These are phyloP conservation scores for Neotragus moschatus DNA, from an alignment of 2,113 vertebrate genomes.

Conservation along the genomic window DNA sequence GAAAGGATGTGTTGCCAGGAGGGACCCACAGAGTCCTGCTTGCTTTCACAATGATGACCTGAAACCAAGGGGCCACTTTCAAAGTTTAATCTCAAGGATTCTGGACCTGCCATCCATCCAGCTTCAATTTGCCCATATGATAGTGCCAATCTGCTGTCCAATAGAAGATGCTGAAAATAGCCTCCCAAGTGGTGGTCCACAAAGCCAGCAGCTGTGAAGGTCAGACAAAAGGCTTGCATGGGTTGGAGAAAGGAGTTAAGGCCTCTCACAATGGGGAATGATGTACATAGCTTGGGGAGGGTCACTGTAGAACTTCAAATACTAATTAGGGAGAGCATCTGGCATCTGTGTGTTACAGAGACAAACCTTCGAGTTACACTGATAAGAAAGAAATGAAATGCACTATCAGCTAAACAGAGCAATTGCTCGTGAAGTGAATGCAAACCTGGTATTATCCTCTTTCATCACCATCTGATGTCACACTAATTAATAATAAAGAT, in stretches of 20 bases:
- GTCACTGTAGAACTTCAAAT: background rate
- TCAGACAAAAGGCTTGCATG: background rate
- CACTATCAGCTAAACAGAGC: slow-evolving; percentile 28
- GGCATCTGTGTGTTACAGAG: slow-evolving; percentile 8
- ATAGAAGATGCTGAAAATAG: background rate
- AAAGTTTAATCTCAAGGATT: background rate
- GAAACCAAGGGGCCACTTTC: background rate
- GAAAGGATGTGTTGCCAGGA: background rate
- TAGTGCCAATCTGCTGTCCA: no score
- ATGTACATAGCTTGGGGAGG: background rate
- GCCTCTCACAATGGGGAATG: background rate
- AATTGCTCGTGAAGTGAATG: background rate
- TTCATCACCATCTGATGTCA: slow-evolving; percentile 15
- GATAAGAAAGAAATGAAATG: slow-evolving; percentile 60
- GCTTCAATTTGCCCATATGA: background rate
- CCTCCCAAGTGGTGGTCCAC: background rate
- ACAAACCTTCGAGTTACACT: slow-evolving; percentile 33
- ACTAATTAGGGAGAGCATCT: slow-evolving; percentile 21
- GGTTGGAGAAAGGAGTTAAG: background rate
- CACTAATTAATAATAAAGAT: slow-evolving; percentile 68
- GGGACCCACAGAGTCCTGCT: background rate
- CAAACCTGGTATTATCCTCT: slow-evolving; percentile 3
- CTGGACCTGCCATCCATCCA: background rate
- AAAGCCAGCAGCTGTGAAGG: background rate
- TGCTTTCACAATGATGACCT: background rate